These are phyloP conservation scores for Pachypanchax playfairii DNA, from an alignment of 2,113 vertebrate species.

Conservation along the genomic window DNA sequence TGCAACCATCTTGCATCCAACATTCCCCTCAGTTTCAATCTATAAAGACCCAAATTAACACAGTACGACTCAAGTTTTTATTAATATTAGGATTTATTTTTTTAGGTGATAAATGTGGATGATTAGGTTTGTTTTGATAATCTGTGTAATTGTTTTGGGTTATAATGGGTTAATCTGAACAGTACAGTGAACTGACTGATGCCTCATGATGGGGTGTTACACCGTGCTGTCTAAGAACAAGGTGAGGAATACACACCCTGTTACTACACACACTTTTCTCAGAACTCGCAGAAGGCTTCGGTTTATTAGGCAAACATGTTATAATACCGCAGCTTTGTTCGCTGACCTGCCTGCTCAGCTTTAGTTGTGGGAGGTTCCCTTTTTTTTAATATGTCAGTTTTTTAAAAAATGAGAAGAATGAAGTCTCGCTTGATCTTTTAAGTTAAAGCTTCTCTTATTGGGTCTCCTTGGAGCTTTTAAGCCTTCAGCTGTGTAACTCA, in stretches of 20 bases:
- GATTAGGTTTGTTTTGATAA: no score
- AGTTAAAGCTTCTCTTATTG: conserved; percentile 9
- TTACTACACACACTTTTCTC: background rate
- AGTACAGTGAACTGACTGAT: background rate
- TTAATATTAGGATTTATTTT: no score
- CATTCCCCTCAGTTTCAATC: no score
- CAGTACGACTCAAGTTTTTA: no score
- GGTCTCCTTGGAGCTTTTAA: conserved; percentile 1
- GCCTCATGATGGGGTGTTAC: background rate
- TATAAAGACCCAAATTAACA: no score
- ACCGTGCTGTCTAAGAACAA: conserved; percentile 1
- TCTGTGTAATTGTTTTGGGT: no score
- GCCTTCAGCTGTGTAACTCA: conserved; percentile 24
- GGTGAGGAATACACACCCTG: conserved; percentile 31
- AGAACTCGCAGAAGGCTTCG: background rate
- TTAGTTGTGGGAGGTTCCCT: background rate
- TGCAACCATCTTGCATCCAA: no score
- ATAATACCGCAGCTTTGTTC: conserved; percentile 34
- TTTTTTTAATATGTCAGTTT: no score
- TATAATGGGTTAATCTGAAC: no score
- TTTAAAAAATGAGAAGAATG: conserved; percentile 4
- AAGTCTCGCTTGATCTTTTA: conserved; percentile 18
- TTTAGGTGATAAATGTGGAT: no score
- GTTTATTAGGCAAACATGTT: background rate
- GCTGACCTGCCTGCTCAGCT: background rate